Conservation (phyloP, 2,113 vertebrate species). For the Garra rufa region DNA sequence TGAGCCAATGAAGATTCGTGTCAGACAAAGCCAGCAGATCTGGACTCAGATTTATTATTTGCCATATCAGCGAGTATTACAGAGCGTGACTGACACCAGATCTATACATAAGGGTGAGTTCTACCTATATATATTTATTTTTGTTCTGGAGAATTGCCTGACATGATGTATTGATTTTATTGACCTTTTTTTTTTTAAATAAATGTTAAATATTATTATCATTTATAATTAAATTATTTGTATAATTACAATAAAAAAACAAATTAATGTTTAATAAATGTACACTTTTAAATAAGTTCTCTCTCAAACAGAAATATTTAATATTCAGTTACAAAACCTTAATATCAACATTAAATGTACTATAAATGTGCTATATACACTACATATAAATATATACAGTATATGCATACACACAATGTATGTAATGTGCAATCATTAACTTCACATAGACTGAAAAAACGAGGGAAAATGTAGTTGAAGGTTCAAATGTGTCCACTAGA, state of each 20-base stretch:
- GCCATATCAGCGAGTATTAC: not conserved
- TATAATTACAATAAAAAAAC: too few species aligned
- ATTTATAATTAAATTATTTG: too few species aligned
- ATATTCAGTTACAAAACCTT: not conserved
- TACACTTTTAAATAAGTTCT: not conserved
- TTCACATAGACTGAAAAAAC: not conserved
- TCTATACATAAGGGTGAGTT: not conserved
- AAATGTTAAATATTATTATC: too few species aligned
- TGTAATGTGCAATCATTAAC: not conserved
- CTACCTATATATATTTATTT: not conserved
- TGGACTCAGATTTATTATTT: not conserved
- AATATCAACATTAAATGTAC: not conserved
- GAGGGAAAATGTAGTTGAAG: not conserved
- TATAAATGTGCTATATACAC: not conserved
- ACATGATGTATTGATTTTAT: too few species aligned
- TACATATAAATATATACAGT: not conserved
- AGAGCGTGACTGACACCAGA: not conserved
- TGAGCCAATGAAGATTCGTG: not conserved
- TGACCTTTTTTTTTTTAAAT: too few species aligned
- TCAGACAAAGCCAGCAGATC: slow-evolving; percentile 12
- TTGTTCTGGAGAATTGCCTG: not conserved
- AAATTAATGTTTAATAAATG: not conserved
- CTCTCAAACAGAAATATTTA: not conserved
- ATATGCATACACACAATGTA: not conserved
- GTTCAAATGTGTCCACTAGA: slow-evolving; percentile 51